Conservation (phyloP, 2,113 vertebrate species). For the Eudyptes chrysolophus region DNA sequence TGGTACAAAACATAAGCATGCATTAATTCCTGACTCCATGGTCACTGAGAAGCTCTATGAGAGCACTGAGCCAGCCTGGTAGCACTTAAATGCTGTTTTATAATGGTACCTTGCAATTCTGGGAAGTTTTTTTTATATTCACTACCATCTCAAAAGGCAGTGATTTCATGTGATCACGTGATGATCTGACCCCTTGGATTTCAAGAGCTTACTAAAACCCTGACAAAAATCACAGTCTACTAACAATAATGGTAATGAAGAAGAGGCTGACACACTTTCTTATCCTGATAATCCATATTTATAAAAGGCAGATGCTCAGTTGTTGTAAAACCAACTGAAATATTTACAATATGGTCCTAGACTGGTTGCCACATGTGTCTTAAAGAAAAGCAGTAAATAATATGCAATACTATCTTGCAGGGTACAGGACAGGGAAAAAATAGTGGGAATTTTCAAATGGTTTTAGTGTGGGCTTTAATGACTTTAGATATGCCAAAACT, state of each 20-base stretch:
- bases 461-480: background rate
- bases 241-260: background rate
- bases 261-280: background rate
- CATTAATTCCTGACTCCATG: background rate
- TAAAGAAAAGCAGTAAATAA: background rate
- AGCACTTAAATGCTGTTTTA: background rate
- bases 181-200: background rate
- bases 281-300: background rate
- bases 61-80: background rate
- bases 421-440: background rate
- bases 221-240: background rate
- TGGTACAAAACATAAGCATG: background rate
- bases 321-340: background rate
- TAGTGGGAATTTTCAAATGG: fast-evolving
- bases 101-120: background rate
- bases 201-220: background rate
- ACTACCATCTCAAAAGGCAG: background rate
- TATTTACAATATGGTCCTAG: background rate
- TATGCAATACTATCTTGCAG: fast-evolving
- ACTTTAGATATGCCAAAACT: background rate
- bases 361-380: background rate
- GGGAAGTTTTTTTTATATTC: background rate
- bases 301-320: background rate
- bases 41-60: background rate
- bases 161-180: background rate